Base-by-base conservation (phyloP, 2,888 invertebrate species). In the Heliconius aoede region DNA sequence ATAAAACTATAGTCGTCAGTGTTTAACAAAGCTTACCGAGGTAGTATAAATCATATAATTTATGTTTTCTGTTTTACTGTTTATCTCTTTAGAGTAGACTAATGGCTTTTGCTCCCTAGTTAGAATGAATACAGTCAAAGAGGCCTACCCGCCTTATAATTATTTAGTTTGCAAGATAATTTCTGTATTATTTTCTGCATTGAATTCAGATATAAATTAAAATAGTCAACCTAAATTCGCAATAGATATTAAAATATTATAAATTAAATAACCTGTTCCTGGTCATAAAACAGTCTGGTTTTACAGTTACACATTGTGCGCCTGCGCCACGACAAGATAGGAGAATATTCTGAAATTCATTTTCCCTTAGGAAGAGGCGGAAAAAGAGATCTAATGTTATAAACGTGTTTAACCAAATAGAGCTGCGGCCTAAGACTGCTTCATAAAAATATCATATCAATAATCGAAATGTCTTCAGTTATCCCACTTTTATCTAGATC, bases 11-110 rank as follows among this genome's bases (percentile, higher is more conserved):
- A 46, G 21, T 4, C 0, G 21, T 68, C 21, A 69, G 30, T 7
- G n/a, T 69, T 51, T 69, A 13, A 51, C n/a, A 69, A 69, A 30
- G 30, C 28, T 51, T 30, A 55, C 7, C 30, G n/a, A 11, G 73
- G 26, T 36, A 26, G 21, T 65, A 58, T 69, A 46, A 69, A 74
- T 74, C 68, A 46, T 30, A 74, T 74, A 69, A 74, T 65, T 65
- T 65, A 73, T 73, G 65, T 58, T 65, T 69, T 74, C 28, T 46
- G 67, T 68, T 74, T 51, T 36, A 68, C 68, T 68, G 30, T 74
- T 68, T 74, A 74, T 74, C 74, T 74, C 60, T 61, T 74, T 60
- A 68, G 40, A 46, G 61, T 30, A 67, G 68, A 55, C 30, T 62
- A 46, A 61, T 61, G 68, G 74, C 18, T 46, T 68, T 13, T 46